These are phyloP conservation scores for Cantharis flavilabris DNA, from an alignment of 2,888 invertebrate genomes.

Conservation along the genomic window DNA sequence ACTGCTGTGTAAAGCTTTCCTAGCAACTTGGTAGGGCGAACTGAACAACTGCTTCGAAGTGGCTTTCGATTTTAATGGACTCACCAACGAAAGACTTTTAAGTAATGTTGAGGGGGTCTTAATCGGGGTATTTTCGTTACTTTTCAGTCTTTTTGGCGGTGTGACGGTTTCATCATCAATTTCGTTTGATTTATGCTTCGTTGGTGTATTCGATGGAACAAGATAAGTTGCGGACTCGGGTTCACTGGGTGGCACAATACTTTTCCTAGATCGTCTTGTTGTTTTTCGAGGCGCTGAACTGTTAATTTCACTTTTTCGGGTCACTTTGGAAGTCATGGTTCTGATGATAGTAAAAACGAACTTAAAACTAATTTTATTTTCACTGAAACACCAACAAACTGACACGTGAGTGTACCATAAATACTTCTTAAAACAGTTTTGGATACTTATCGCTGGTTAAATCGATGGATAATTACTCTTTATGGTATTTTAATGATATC, in stretches of 20 bases:
- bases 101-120: slow-evolving; percentile 7
- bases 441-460: background rate
- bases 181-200: slow-evolving; percentile 15
- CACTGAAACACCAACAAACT: background rate
- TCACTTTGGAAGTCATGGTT: background rate
- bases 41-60: slow-evolving; percentile 34
- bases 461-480: background rate
- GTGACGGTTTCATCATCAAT: slow-evolving; percentile 35
- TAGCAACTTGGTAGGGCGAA: slow-evolving; percentile 47
- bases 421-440: background rate
- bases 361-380: background rate
- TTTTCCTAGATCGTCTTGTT: background rate
- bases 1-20: slow-evolving; percentile 51
- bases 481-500: background rate
- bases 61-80: slow-evolving; percentile 31
- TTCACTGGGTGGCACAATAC: background rate
- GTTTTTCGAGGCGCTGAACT: background rate
- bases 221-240: background rate
- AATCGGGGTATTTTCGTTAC: slow-evolving; percentile 24
- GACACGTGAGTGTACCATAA: background rate
- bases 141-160: slow-evolving; percentile 46
- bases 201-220: slow-evolving; percentile 3
- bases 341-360: background rate
- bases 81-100: slow-evolving; percentile 35
- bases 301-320: background rate